Evolutionary conservation across 2,797 vertebrate species (phyloP).

Genomic region (Enteromius thamalakanensis): DNA sequence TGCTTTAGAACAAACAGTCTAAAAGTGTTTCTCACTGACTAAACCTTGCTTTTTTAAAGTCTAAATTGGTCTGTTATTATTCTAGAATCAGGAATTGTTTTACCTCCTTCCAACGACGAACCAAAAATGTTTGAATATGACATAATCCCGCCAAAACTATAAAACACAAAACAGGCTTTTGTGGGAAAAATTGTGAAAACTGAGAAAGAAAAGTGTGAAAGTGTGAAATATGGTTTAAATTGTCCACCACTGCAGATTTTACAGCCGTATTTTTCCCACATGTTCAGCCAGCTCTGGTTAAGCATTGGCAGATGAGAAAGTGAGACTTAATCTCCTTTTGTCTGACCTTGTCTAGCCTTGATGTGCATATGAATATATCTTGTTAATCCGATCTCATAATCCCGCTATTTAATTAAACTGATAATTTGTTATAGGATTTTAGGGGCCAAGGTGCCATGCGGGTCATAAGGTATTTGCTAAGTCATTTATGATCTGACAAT

Average conservation of each 20-base stretch:
- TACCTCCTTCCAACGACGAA: background rate
- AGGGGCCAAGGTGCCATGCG: background rate
- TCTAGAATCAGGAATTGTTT: background rate
- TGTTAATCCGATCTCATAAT: slow-evolving; percentile 24
- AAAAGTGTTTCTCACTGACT: background rate
- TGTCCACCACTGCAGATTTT: slow-evolving; percentile 28
- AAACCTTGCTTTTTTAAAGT: background rate
- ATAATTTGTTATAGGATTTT: slow-evolving; percentile 27
- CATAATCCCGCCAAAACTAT: slow-evolving; percentile 27
- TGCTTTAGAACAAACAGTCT: slow-evolving; percentile 8
- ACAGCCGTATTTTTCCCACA: slow-evolving; percentile 13
- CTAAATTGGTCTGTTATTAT: background rate
- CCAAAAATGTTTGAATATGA: slow-evolving; percentile 6
- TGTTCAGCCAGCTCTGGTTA: slow-evolving; percentile 16
- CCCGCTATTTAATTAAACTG: background rate
- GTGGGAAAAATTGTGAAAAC: slow-evolving; percentile 21
- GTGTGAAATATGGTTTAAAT: slow-evolving; percentile 41
- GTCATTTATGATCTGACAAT: slow-evolving; percentile 9
- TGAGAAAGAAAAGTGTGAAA: slow-evolving; percentile 41
- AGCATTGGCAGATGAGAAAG: slow-evolving; percentile 16
- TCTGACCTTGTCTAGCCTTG: slow-evolving; percentile 18
- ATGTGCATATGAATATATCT: background rate
- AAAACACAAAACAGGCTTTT: slow-evolving; percentile 30
- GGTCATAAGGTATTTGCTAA: background rate
- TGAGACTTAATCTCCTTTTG: slow-evolving; percentile 21